Percentiles rank a stretch among this genome's conserved stretches.
phyloP scores from a whole-genome alignment of 1,140 invertebrate genomes.

The Anagrus nilaparvatae region DNA sequence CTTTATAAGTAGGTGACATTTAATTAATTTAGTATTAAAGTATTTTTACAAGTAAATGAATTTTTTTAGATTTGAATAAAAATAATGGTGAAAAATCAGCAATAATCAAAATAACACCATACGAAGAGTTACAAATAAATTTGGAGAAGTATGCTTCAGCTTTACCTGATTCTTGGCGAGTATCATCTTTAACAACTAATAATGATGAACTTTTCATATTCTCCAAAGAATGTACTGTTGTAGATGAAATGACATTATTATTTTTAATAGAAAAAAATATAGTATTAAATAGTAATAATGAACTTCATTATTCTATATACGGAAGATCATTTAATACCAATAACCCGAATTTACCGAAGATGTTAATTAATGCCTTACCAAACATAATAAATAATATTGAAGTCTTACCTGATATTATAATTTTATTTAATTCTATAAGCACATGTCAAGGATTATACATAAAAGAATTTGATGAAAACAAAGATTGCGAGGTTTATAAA shows the following conservation, averaged over 20 bases:
- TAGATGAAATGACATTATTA: conserved; percentile 5
- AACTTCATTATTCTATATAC: conserved; percentile 9
- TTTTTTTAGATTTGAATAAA: conserved; percentile 1
- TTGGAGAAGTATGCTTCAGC: neutral
- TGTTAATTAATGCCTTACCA: too few species aligned
- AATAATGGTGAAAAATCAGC: neutral
- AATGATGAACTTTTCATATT: conserved; percentile 10
- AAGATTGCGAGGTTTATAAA: conserved; percentile 7
- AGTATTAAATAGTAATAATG: conserved; percentile 7
- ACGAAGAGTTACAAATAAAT: conserved; percentile 8
- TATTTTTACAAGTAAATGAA: too few species aligned
- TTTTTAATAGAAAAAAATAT: conserved; percentile 15
- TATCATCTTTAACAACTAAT: conserved; percentile 2
- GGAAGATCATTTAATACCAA: conserved; percentile 3
- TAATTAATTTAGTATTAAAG: too few species aligned
- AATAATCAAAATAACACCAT: neutral
- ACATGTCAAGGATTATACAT: conserved; percentile 11
- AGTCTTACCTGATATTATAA: conserved; percentile 5
- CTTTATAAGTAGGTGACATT: too few species aligned
- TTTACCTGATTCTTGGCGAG: conserved; percentile 12
- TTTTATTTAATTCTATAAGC: conserved; percentile 7
- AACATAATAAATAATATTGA: conserved; percentile 8
- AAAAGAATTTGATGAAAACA: conserved; percentile 13
- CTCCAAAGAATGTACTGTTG: conserved; percentile 15
- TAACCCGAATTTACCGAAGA: neutral